Evolutionary conservation across 2,888 invertebrate species (phyloP).

Genomic region (Drosophila pseudotalamancana): DNA sequence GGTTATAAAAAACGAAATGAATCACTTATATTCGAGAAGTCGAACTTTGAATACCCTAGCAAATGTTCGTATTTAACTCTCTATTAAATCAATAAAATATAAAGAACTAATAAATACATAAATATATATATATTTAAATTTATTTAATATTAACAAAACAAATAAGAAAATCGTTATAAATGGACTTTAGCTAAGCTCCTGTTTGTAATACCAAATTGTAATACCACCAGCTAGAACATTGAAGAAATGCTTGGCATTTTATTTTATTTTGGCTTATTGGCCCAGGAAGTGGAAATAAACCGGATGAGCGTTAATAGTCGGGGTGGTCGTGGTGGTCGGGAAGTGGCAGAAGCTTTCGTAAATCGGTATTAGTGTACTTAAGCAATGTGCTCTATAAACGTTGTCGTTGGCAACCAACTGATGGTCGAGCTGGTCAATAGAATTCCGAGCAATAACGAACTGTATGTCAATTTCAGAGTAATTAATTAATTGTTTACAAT

Average conservation of each 20-base stretch:
- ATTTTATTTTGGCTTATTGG: conserved; percentile 53
- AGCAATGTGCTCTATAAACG: conserved; percentile 25
- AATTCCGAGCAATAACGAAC: background rate
- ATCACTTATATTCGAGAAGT: background rate
- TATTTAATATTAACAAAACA: too few relatives aligned
- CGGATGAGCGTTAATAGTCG: conserved; percentile 38
- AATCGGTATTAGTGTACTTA: conserved; percentile 54
- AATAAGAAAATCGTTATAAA: too few relatives aligned
- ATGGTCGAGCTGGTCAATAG: background rate
- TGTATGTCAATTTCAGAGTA: conserved; percentile 9
- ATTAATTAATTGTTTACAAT: conserved; percentile 16
- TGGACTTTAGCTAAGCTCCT: too few relatives aligned
- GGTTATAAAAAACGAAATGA: conserved; percentile 14
- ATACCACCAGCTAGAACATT: too few relatives aligned
- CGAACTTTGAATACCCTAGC: conserved; percentile 35
- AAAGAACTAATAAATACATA: too few relatives aligned
- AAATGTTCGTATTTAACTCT: too few relatives aligned
- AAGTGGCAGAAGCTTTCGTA: conserved; percentile 42
- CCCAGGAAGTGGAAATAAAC: conserved; percentile 22
- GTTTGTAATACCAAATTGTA: background rate
- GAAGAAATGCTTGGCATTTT: conserved; percentile 28
- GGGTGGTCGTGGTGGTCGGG: conserved; percentile 52
- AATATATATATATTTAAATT: conserved; percentile 35
- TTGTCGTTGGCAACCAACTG: conserved; percentile 29
- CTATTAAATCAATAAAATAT: too few relatives aligned